A percentile compares a stretch with the other conserved stretches of the same genome.
These are phyloP conservation scores for Cephalopachus bancanus DNA, from an alignment of 2,797 vertebrate genomes.

Conservation along the genomic window DNA sequence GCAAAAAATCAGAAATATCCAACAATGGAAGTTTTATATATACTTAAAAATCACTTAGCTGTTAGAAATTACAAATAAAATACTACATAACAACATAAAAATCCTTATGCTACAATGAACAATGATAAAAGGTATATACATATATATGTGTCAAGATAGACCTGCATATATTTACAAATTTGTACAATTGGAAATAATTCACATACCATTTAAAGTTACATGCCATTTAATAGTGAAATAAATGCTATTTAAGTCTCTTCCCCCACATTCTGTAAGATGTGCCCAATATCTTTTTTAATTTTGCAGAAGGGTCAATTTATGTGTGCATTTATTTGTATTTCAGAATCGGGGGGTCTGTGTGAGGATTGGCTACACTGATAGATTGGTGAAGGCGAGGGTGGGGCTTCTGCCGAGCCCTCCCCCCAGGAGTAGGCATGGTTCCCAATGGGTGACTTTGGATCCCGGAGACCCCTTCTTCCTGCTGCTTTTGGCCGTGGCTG, in stretches of 20 bases:
- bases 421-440: too few species aligned
- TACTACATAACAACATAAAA: constrained; percentile 40
- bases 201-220: constrained; percentile 27
- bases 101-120: constrained; percentile 18
- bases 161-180: constrained; percentile 7
- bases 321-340: too few species aligned
- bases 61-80: constrained; percentile 36
- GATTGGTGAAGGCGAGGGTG: too few species aligned
- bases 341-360: too few species aligned
- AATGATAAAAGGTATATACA: constrained; percentile 10
- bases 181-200: constrained; percentile 23
- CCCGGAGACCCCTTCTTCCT: too few species aligned
- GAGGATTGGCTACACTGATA: too few species aligned
- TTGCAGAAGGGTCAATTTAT: too few species aligned
- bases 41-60: constrained; percentile 20
- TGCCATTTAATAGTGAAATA: constrained; percentile 16
- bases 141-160: constrained; percentile 4
- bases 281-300: neutral
- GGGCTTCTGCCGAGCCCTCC: too few species aligned
- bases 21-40: constrained; percentile 40
- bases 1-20: constrained; percentile 24
- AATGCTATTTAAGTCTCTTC: constrained; percentile 33
- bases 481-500: too few species aligned
- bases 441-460: too few species aligned
- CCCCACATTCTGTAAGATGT: neutral